Conservation (phyloP, 2,113 vertebrate species). For the Micromys minutus region DNA sequence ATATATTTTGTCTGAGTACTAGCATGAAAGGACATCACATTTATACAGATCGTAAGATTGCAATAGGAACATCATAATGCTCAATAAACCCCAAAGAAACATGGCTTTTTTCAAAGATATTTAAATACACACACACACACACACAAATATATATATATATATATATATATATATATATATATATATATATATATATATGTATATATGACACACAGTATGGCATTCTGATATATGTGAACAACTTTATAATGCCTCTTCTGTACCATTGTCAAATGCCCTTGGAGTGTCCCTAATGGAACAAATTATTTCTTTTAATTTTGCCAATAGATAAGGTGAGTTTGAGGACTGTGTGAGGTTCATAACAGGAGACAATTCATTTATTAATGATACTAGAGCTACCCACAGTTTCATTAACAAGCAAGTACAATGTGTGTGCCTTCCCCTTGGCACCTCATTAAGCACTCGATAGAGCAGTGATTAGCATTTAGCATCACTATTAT, state of each 20-base stretch:
- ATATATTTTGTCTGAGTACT: background rate
- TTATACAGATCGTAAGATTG: background rate
- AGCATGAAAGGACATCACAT: slow-evolving; percentile 12
- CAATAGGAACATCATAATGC: background rate
- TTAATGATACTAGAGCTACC: slow-evolving; percentile 29
- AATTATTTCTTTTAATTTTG: slow-evolving; percentile 59
- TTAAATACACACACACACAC: no score
- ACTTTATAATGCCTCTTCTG: background rate
- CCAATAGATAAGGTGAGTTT: slow-evolving; percentile 33
- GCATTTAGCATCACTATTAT: slow-evolving; percentile 50
- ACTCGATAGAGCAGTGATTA: slow-evolving; percentile 53
- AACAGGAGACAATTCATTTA: slow-evolving; percentile 50
- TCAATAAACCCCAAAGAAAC: slow-evolving; percentile 6
- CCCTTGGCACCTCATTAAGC: slow-evolving; percentile 46
- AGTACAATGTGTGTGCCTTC: background rate
- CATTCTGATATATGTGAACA: background rate
- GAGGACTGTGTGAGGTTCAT: background rate
- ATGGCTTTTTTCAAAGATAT: background rate
- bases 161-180: no score
- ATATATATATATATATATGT: no score
- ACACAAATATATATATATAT: no score
- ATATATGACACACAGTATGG: background rate
- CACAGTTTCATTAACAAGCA: slow-evolving; percentile 48
- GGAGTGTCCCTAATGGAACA: background rate
- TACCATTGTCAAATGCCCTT: slow-evolving; percentile 46